Conservation (phyloP, 2,888 invertebrate genomes). For the Melieria crassipennis region DNA sequence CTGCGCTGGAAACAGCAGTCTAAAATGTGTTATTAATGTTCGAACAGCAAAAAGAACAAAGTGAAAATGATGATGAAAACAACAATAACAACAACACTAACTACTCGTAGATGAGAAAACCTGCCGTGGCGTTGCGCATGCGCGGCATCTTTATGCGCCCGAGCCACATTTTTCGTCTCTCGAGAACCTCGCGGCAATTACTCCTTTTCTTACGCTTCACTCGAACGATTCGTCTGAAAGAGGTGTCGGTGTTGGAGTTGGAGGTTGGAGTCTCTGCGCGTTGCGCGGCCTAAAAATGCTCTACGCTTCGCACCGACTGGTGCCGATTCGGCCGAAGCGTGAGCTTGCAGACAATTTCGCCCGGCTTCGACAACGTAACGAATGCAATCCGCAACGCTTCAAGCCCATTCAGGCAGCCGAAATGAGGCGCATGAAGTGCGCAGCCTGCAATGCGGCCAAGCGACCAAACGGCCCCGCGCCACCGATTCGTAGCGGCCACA, state of each 20-base stretch:
- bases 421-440: too few species aligned
- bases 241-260: background rate
- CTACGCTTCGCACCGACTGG: background rate
- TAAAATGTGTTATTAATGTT: conserved; percentile 31
- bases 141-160: conserved; percentile 8
- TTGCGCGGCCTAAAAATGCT: background rate
- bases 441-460: too few species aligned
- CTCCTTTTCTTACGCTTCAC: conserved; percentile 3
- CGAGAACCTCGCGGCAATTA: conserved; percentile 17
- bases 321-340: background rate
- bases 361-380: conserved; percentile 47
- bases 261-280: conserved; percentile 6
- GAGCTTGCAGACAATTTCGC: conserved; percentile 17
- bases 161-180: background rate
- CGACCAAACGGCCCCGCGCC: too few species aligned
- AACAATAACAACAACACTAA: background rate
- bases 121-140: conserved; percentile 27
- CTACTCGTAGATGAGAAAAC: background rate
- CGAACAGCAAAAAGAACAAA: background rate
- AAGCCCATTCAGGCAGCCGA: conserved; percentile 38
- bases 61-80: background rate
- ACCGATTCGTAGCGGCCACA: too few species aligned
- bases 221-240: conserved; percentile 3
- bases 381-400: conserved; percentile 60
- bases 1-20: background rate